phyloP scores from a whole-genome alignment of 2,888 invertebrate genomes.

The Lobophora halterata region DNA sequence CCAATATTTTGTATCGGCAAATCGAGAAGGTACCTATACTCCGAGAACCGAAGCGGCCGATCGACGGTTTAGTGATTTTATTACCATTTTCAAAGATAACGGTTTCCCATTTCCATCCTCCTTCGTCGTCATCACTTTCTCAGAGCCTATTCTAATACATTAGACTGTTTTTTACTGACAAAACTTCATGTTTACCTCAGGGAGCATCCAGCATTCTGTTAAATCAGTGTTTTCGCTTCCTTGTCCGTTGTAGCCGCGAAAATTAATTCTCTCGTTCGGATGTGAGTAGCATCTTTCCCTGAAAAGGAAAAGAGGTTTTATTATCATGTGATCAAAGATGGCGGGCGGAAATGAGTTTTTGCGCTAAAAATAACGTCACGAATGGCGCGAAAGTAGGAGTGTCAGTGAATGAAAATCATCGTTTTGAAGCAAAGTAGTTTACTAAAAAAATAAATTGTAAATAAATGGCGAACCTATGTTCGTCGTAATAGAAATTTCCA shows the following conservation, averaged over 20 bases:
- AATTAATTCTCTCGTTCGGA: slow-evolving; percentile 55
- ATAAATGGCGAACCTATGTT: slow-evolving; percentile 52
- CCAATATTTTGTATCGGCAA: no score
- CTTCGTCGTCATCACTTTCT: no score
- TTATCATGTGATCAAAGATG: slow-evolving; percentile 10
- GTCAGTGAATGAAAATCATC: slow-evolving; percentile 14
- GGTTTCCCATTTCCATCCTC: not conserved
- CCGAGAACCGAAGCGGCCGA: no score
- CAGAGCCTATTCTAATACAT: not conserved
- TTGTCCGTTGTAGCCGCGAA: slow-evolving; percentile 58
- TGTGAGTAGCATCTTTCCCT: slow-evolving; percentile 69
- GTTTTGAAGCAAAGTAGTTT: slow-evolving; percentile 7
- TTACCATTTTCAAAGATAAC: no score
- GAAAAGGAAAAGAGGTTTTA: slow-evolving; percentile 35
- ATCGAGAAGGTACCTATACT: no score
- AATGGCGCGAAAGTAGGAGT: slow-evolving; percentile 5
- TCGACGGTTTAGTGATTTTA: no score
- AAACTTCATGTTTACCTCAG: slow-evolving; percentile 59
- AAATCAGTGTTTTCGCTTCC: slow-evolving; percentile 67
- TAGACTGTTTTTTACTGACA: not conserved
- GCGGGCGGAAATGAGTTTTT: slow-evolving; percentile 13
- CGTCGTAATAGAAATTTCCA: slow-evolving; percentile 80
- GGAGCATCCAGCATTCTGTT: slow-evolving; percentile 83
- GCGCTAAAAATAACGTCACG: slow-evolving; percentile 21
- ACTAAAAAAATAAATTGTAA: slow-evolving; percentile 14